These are phyloP conservation scores for Xiphias gladius DNA, from an alignment of 2,113 vertebrate species.

Conservation along the genomic window DNA sequence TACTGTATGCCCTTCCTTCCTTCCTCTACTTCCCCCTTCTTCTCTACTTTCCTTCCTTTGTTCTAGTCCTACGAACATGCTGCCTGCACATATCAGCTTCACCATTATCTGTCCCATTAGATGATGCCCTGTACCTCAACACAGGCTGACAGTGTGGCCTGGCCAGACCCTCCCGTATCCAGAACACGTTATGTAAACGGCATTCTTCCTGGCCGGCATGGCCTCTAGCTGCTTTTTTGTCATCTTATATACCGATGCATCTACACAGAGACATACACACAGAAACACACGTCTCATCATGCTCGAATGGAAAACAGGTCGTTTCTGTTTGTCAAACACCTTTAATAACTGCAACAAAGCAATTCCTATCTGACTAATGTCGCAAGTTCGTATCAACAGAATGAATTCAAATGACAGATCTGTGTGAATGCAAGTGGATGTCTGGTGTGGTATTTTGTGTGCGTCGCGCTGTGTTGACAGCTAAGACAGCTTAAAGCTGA, in stretches of 20 bases:
- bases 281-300: slow-evolving; percentile 19
- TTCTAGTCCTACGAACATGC: slow-evolving; percentile 58
- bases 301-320: slow-evolving; percentile 38
- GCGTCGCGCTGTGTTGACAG: slow-evolving; percentile 51
- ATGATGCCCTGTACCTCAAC: slow-evolving; percentile 59
- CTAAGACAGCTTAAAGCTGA: slow-evolving; percentile 56
- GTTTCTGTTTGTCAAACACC: slow-evolving; percentile 52
- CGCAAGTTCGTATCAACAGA: slow-evolving; percentile 16
- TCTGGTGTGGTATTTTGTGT: slow-evolving; percentile 40
- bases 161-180: slow-evolving; percentile 63
- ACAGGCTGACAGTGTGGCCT: slow-evolving; percentile 67
- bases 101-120: slow-evolving; percentile 78
- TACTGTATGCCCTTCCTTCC: slow-evolving; percentile 71
- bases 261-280: not conserved
- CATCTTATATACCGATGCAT: slow-evolving; percentile 62
- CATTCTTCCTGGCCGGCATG: slow-evolving; percentile 31
- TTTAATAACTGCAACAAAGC: slow-evolving; percentile 29
- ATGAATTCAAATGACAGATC: slow-evolving; percentile 36
- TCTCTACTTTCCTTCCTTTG: slow-evolving; percentile 36
- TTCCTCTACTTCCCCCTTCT: not conserved
- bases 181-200: slow-evolving; percentile 76
- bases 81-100: slow-evolving; percentile 76
- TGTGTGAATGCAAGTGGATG: slow-evolving; percentile 5
- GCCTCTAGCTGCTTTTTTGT: slow-evolving; percentile 52
- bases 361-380: slow-evolving; percentile 42